Conservation (phyloP, 2,888 invertebrate species). For the Keiferia lycopersicella region DNA sequence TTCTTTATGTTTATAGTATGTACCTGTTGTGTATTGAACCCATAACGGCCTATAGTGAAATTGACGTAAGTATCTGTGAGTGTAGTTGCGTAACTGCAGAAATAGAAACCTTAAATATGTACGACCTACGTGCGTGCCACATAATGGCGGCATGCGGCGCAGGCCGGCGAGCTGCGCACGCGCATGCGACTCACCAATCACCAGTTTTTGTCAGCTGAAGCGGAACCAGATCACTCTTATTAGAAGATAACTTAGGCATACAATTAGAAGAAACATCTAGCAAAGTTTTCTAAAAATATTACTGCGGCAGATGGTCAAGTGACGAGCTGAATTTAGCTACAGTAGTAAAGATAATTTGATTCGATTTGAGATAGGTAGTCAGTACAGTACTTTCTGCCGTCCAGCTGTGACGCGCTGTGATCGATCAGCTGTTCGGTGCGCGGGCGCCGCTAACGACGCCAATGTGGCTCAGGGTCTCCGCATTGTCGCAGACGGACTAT, state of each 20-base stretch:
- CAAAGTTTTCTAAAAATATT: no score
- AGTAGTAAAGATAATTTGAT: no score
- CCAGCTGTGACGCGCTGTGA: background rate
- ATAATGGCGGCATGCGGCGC: constrained; percentile 30
- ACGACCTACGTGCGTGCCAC: constrained; percentile 46
- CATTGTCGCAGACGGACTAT: constrained; percentile 47
- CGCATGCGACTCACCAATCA: background rate
- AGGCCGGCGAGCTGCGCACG: background rate
- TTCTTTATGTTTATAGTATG: constrained; percentile 1
- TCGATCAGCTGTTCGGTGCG: constrained; percentile 7
- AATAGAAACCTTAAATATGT: constrained; percentile 54
- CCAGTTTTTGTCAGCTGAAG: constrained; percentile 10
- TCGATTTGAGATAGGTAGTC: background rate
- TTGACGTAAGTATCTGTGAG: constrained; percentile 42
- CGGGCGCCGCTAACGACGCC: constrained; percentile 37
- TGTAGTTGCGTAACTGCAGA: constrained; percentile 48
- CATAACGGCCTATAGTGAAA: constrained; percentile 40
- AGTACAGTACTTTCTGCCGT: background rate
- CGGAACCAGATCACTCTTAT: background rate
- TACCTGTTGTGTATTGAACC: constrained; percentile 24
- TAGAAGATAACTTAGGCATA: no score
- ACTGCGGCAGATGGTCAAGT: no score
- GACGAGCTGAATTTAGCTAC: no score
- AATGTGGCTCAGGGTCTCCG: constrained; percentile 59
- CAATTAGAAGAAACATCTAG: no score